These are phyloP conservation scores for Muscicapa striata DNA, from an alignment of 2,797 vertebrate genomes.

Conservation along the genomic window DNA sequence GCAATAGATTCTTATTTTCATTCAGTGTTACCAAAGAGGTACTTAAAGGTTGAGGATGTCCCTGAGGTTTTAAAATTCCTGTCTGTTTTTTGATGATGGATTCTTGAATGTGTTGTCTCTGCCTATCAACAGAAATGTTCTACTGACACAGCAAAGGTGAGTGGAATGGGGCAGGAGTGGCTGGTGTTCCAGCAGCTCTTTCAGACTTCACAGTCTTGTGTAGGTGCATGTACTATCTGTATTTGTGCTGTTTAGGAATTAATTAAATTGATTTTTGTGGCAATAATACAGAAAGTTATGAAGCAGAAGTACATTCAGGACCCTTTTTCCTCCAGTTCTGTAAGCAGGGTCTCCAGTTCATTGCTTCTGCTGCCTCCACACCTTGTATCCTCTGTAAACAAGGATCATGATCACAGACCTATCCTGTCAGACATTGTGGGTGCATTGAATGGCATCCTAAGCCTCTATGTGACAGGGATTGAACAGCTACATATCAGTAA, in stretches of 20 bases:
- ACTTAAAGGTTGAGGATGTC: not conserved
- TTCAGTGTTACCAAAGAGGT: not conserved
- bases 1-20: not conserved
- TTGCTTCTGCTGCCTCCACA: not conserved
- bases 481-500: not conserved
- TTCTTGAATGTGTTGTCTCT: not conserved
- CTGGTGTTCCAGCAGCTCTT: rapidly evolving
- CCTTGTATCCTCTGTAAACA: too few relatives aligned
- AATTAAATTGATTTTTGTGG: not conserved
- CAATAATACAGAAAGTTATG: not conserved
- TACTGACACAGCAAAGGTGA: not conserved
- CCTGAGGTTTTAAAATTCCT: not conserved
- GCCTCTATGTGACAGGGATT: not conserved
- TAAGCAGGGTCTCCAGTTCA: not conserved
- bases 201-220: not conserved
- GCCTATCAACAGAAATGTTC: not conserved
- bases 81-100: not conserved
- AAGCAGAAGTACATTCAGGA: not conserved
- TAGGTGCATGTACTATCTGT: not conserved
- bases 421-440: not conserved
- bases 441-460: not conserved
- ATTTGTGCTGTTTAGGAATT: not conserved
- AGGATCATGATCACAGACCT: not conserved
- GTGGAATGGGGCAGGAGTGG: not conserved
- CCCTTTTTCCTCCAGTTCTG: not conserved